These are phyloP conservation scores for Verasper variegatus DNA, from an alignment of 2,113 vertebrate genomes.

Conservation along the genomic window DNA sequence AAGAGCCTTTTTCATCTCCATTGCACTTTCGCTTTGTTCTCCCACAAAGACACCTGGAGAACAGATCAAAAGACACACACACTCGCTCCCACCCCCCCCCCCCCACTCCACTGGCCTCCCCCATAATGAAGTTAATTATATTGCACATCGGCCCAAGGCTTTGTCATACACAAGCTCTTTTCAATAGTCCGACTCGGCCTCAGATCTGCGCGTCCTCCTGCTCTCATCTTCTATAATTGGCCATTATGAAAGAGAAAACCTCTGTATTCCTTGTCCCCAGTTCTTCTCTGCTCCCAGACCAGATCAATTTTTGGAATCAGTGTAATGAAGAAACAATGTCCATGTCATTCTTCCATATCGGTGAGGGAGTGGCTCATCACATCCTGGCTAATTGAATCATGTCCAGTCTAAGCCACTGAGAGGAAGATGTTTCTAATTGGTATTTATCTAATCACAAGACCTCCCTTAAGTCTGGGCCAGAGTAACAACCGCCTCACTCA, in stretches of 20 bases:
- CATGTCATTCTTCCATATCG: constrained; percentile 58
- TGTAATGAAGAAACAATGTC: constrained; percentile 71
- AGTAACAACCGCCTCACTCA: constrained; percentile 21
- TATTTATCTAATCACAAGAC: constrained; percentile 73
- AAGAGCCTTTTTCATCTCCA: constrained; percentile 24
- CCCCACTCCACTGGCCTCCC: constrained; percentile 51
- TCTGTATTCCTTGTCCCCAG: constrained; percentile 24
- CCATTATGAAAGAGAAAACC: constrained; percentile 57
- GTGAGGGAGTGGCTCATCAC: constrained; percentile 60
- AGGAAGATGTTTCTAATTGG: constrained; percentile 65
- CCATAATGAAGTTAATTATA: constrained; percentile 79
- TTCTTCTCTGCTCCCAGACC: constrained; percentile 30
- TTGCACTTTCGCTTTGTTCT: constrained; percentile 56
- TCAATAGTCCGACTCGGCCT: constrained; percentile 58
- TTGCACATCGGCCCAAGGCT: constrained; percentile 64
- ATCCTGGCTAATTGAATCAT: constrained; percentile 72
- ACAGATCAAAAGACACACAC: constrained; percentile 69
- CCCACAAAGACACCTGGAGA: constrained; percentile 70
- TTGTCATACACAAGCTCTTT: constrained; percentile 66
- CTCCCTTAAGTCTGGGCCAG: constrained; percentile 58
- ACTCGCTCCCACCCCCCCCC: constrained; percentile 28
- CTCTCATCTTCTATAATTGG: constrained; percentile 66
- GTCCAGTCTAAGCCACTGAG: constrained; percentile 55
- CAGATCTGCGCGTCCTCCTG: constrained; percentile 46
- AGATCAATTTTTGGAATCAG: constrained; percentile 59